Percentiles rank a stretch among this genome's conserved stretches.
These are phyloP conservation scores for Mus pahari DNA, from an alignment of 2,113 vertebrate species.

Conservation along the genomic window DNA sequence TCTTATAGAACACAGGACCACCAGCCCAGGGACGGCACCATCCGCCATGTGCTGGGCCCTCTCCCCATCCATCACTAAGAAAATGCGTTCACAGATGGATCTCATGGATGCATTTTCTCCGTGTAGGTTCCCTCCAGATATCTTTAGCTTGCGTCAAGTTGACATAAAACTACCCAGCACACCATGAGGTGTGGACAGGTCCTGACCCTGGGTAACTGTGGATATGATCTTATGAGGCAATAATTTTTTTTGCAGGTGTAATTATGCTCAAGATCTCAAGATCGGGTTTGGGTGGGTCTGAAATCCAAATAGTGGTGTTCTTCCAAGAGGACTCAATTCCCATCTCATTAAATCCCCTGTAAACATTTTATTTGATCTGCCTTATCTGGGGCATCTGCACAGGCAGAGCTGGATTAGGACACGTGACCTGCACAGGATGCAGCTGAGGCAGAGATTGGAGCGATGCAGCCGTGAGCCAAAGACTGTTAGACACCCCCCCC, in stretches of 20 bases:
- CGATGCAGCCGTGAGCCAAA: background rate
- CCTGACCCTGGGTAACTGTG: background rate
- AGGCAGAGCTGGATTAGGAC: background rate
- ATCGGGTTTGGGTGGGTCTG: background rate
- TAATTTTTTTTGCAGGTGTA: background rate
- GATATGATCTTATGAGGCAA: background rate
- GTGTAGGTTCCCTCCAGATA: background rate
- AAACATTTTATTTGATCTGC: constrained; percentile 49
- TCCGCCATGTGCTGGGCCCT: background rate
- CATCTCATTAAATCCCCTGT: background rate
- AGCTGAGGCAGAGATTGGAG: background rate
- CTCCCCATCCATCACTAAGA: background rate
- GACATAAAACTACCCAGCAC: background rate
- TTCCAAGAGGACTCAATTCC: background rate
- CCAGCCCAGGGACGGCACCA: too few relatives aligned
- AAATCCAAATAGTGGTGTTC: background rate
- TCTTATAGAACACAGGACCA: background rate
- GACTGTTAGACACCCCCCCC: background rate
- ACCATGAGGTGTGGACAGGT: background rate
- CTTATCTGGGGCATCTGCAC: background rate
- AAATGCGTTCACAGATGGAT: background rate
- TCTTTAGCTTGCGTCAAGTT: too few relatives aligned
- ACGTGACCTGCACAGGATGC: background rate
- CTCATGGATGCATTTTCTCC: background rate
- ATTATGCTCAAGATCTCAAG: background rate